A percentile compares a stretch with the other conserved stretches of the same genome.
These are phyloP conservation scores for Elgonia sp. DNA, from an alignment of 2,888 invertebrate genomes.

Conservation along the genomic window DNA sequence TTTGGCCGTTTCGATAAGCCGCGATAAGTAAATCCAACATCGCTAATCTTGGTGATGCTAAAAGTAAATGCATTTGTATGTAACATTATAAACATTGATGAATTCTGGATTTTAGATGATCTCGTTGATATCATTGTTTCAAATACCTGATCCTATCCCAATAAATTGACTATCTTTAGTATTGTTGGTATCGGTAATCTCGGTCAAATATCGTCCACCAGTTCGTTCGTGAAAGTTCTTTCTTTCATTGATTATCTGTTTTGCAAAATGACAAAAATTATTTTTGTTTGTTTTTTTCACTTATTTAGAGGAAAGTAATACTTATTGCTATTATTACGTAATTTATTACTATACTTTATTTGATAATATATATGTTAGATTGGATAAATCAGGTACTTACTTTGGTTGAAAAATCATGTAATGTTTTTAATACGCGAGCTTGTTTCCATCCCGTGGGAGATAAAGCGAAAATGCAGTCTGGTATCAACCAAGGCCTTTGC, in stretches of 20 bases:
- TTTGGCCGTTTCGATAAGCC: constrained; percentile 77
- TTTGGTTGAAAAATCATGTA: constrained; percentile 70
- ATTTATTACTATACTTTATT: no score
- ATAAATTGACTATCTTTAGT: background rate
- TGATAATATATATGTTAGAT: no score
- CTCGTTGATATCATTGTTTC: background rate
- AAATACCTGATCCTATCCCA: constrained; percentile 29
- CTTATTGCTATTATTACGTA: no score
- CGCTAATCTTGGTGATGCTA: constrained; percentile 79
- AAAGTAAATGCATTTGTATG: constrained; percentile 37
- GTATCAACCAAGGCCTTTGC: constrained; percentile 53
- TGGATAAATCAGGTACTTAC: constrained; percentile 37
- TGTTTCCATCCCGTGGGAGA: constrained; percentile 38
- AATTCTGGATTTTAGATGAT: background rate
- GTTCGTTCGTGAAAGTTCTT: constrained; percentile 63
- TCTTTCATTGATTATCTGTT: constrained; percentile 52
- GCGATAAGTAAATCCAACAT: constrained; percentile 84
- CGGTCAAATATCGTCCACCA: constrained; percentile 54
- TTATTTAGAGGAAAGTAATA: background rate
- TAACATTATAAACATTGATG: background rate
- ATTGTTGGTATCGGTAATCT: constrained; percentile 11
- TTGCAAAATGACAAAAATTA: background rate
- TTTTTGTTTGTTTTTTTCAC: no score
- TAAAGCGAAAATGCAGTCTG: constrained; percentile 34
- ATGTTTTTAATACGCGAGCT: constrained; percentile 28